Evolutionary conservation across 2,888 invertebrate species (phyloP), one percentile per base, ranked within the genome.

Genomic region (Mamestra brassicae): DNA sequence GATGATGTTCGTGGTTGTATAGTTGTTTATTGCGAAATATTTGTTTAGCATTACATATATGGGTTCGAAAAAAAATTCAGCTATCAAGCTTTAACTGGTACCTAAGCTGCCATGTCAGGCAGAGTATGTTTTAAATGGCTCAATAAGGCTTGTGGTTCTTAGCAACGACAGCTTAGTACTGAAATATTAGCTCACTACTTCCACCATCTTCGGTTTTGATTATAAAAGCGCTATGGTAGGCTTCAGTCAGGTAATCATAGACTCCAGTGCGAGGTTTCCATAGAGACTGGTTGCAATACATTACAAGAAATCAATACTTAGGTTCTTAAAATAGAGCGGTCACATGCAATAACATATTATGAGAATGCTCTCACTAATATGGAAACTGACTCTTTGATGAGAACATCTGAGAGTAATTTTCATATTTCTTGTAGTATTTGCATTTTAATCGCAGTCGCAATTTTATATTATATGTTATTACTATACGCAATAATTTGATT

Each of bases 221-320:
- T 38, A 38, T 5, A 38, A 38, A 38, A 38, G 38, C 38, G 4
- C 38, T 38, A 38, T 38, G 5, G 38, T 38, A 5, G 38, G 38
- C 17, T 13, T 50, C 1, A 38, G 38, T 13, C 13, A 13, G 3
- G 4, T 58, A 47, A 38, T 5, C 5, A 13, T 58, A 0, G 0
- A 36, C 50, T 52, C 36, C 58, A 52, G 15, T 2, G n/a, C 10
- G 13, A 52, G 26, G 77, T 77, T 45, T 47, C 67, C 36, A 60
- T 75, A 47, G 58, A 36, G 8, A 77, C 45, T 34, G 2, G 45
- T 7, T n/a, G 5, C 45, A 77, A 77, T 11, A 76, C 66, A 58
- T 1, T 17, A 5, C 11, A 42, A 58, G 26, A 66, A 45, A 76
- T 76, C 66, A 60, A 74, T 76, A 76, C 26, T 47, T 1, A 13